A percentile compares a stretch with the other conserved stretches of the same genome.
These are phyloP conservation scores for Drosophila leontia DNA, from an alignment of 1,140 invertebrate species.

Conservation along the genomic window DNA sequence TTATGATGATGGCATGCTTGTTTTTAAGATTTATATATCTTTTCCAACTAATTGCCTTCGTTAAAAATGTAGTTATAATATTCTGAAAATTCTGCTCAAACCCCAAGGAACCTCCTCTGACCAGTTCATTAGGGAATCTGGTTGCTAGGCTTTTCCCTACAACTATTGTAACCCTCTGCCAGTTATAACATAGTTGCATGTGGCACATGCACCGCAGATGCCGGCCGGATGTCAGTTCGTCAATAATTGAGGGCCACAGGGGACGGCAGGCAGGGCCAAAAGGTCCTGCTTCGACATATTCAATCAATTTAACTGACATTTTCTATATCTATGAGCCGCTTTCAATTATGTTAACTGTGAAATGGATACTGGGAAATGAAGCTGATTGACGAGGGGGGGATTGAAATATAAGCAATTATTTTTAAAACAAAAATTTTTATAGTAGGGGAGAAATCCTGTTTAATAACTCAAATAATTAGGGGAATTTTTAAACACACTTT, in stretches of 20 bases:
- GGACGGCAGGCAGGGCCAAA: slow-evolving; percentile 12
- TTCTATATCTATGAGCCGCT: slow-evolving; percentile 19
- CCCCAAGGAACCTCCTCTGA: background rate
- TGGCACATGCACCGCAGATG: slow-evolving; percentile 23
- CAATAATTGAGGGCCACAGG: slow-evolving; percentile 28
- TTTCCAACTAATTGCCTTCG: no score
- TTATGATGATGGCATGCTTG: no score
- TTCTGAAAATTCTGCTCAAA: background rate
- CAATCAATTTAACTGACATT: slow-evolving; percentile 64
- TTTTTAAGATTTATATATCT: no score
- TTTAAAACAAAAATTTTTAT: background rate
- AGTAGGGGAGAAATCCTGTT: rapidly evolving
- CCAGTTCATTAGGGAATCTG: slow-evolving; percentile 9
- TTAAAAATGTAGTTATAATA: background rate
- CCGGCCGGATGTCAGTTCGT: slow-evolving; percentile 16
- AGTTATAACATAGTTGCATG: slow-evolving; percentile 4
- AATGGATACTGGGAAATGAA: background rate
- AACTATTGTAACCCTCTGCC: slow-evolving; percentile 2
- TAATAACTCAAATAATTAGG: background rate
- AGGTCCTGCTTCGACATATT: slow-evolving; percentile 45
- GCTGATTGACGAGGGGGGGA: background rate
- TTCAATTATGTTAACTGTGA: slow-evolving; percentile 38
- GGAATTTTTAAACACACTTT: background rate
- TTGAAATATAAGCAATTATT: slow-evolving; percentile 11
- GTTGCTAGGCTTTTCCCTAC: no score